Evolutionary conservation across 2,888 invertebrate genomes (phyloP), one percentile per base, ranked within the genome.

Genomic region (Drosophila gaucha): DNA sequence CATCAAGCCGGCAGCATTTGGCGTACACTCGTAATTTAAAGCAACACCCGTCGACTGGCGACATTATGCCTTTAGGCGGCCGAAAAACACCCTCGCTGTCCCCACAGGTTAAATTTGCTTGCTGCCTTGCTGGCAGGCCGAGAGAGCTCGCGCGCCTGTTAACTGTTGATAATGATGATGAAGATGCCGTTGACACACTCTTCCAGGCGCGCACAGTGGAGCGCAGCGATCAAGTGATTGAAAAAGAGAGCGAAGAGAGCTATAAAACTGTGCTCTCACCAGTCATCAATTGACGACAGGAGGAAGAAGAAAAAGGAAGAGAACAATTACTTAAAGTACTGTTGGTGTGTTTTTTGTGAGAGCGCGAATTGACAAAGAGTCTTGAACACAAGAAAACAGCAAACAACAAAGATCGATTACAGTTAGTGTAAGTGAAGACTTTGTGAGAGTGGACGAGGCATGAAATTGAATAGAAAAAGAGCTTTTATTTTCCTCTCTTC

Each of bases 151-250:
- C 35, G 57, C 50, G 74, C 57, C 60, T 78, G 75, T 75, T 58
- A 74, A 82, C 77, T 71, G 74, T 74, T 82, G 83, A 83, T 86
- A 80, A 79, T 79, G 77, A 67, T 85, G 86, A 74, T 78, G 76
- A 73, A 72, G 71, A 51, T 62, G 82, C 59, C 59, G 64, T 65
- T 74, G 62, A 57, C 65, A 64, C 73, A 56, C 60, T 44, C 67
- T 49, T 58, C 30, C 58, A 22, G 18, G 4, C 22, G 18, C 35
- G 38, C 51, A 58, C 69, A 79, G 58, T 66, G 49, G 33, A 35
- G 28, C 56, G 24, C 8, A 24, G 4, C 6, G 31, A 51, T 14
- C 41, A 30, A 20, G 2, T 12, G 5, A 16, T 30, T 16, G n/a
- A n/a, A n/a, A n/a, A n/a, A n/a, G n/a, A n/a, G n/a, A n/a, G n/a